phyloP scores from a whole-genome alignment of 1,140 invertebrate species.

The Eumeta japonica region DNA sequence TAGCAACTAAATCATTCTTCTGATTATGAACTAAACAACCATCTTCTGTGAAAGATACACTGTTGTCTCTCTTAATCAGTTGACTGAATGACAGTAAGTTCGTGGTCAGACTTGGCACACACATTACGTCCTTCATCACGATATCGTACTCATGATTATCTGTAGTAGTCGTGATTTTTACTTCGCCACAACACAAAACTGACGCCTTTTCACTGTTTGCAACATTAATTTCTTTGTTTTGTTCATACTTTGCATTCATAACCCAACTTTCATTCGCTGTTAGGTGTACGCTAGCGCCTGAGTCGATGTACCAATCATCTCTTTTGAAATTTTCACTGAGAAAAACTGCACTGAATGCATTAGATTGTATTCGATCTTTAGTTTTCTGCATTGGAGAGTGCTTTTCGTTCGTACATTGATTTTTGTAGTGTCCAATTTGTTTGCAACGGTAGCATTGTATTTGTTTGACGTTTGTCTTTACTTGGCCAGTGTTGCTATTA shows the following conservation, averaged over 20 bases:
- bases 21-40: conserved; percentile 12
- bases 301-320: conserved; percentile 24
- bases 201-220: conserved; percentile 9
- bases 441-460: conserved; percentile 5
- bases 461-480: conserved; percentile 2
- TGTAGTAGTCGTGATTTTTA: conserved; percentile 11
- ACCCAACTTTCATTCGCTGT: conserved; percentile 17
- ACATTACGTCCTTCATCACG: conserved; percentile 7
- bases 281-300: conserved; percentile 16
- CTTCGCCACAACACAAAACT: conserved; percentile 13
- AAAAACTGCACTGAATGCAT: no score
- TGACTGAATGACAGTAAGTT: conserved; percentile 7
- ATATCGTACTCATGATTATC: conserved; percentile 11
- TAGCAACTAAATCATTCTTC: conserved; percentile 11
- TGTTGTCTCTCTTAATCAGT: conserved; percentile 11
- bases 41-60: conserved; percentile 6
- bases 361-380: conserved; percentile 8
- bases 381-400: conserved; percentile 9
- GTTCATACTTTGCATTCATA: conserved; percentile 11
- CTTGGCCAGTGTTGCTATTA: no score
- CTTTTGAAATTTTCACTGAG: conserved; percentile 15
- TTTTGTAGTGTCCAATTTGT: conserved; percentile 7
- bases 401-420: conserved; percentile 11
- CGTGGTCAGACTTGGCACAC: conserved; percentile 11
- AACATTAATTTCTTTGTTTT: conserved; percentile 12